A percentile compares a stretch with the other conserved stretches of the same genome.
phyloP scores from a whole-genome alignment of 2,797 vertebrate genomes.

The Scyliorhinus canicula region DNA sequence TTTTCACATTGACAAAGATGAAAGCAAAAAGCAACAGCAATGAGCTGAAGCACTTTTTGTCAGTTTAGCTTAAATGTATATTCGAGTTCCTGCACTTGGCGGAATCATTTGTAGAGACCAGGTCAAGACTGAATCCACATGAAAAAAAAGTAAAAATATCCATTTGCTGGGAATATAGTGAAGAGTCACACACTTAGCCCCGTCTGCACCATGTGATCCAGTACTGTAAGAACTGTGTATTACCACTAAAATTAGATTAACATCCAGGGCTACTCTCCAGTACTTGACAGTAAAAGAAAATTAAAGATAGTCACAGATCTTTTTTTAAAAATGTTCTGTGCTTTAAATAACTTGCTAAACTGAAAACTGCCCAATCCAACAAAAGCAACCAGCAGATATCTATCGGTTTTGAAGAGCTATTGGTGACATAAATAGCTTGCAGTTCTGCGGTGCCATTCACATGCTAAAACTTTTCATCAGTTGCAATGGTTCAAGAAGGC shows the following conservation, averaged over 20 bases:
- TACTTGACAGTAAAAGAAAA: not conserved
- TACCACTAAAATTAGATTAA: not conserved
- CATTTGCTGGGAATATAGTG: not conserved
- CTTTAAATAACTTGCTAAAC: not conserved
- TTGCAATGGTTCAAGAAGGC: too few relatives aligned
- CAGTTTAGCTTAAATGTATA: not conserved
- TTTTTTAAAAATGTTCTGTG: not conserved
- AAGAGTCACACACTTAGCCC: not conserved
- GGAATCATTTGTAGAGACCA: not conserved
- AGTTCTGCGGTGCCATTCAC: not conserved
- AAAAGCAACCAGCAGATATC: not conserved
- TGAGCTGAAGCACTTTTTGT: not conserved
- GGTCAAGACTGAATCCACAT: not conserved
- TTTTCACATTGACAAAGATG: conserved; percentile 36
- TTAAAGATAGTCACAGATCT: not conserved
- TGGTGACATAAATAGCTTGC: not conserved
- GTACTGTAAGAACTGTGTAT: too few relatives aligned
- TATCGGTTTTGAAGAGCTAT: not conserved
- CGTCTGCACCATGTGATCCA: not conserved
- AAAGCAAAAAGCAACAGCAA: not conserved
- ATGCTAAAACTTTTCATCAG: not conserved
- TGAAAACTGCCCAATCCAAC: not conserved
- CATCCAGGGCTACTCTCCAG: not conserved
- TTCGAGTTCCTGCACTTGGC: not conserved
- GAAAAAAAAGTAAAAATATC: not conserved